Evolutionary conservation across 2,797 vertebrate species (phyloP), one percentile per base, ranked within the genome.

Genomic region (Xiphophorus birchmanni): DNA sequence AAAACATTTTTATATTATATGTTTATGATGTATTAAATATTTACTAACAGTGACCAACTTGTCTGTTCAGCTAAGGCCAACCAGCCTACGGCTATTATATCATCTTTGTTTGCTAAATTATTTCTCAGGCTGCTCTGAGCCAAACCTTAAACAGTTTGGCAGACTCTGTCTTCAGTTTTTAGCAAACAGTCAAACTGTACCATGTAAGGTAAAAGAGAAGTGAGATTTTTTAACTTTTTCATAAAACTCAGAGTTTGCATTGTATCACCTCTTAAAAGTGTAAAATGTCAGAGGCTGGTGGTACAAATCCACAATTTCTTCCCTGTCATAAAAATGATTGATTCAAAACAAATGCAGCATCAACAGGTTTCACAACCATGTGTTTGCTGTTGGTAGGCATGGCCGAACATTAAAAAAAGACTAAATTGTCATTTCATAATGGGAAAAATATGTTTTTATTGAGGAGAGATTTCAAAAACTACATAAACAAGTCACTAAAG

Each of bases 401-500:
- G 11, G 79, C 47, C 77, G 75, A 67, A 48, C 35, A 71, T 81
- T 48, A 69, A 82, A 84, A 35, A 63, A 80, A 82, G 50, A 76
- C 71, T 76, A 76, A 75, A 86, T 85, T 89, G 87, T 77, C 86
- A 83, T 88, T 77, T 5, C 42, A 78, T 89, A 88, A 91, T 90
- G 40, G 79, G 48, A 86, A 87, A 88, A 92, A 84, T 84, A 81
- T 91, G 80, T 88, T 89, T 52, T 89, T 82, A 83, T 82, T 76
- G 67, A 84, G 50, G 32, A 86, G 73, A 10, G 11, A 84, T 80
- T 65, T 67, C 50, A 73, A 87, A 75, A 80, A 80, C 12, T 71
- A 69, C 76, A 92, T 89, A 90, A 93, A 92, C 89, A 92, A 84
- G 74, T 89, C 86, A 89, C 65, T 83, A 47, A 91, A 87, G 65